phyloP scores from a whole-genome alignment of 2,888 invertebrate species.

The Copidosoma aretas region DNA sequence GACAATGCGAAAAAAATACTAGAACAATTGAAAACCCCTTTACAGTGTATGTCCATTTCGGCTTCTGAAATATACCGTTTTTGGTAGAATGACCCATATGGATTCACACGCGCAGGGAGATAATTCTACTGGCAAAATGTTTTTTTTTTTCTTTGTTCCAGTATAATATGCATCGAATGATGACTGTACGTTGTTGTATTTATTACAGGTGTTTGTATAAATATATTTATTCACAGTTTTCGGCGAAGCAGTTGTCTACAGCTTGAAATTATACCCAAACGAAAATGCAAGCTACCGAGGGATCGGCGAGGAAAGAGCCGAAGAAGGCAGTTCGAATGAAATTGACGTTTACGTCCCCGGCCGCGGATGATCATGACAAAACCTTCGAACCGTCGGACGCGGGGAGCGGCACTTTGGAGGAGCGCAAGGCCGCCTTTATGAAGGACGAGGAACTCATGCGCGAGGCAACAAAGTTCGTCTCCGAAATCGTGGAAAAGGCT shows the following conservation, averaged over 20 bases:
- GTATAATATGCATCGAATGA: too few species aligned
- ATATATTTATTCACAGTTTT: too few species aligned
- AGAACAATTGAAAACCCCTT: too few species aligned
- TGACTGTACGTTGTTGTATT: too few species aligned
- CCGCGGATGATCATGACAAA: slow-evolving; percentile 54
- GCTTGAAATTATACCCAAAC: background rate
- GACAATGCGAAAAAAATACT: too few species aligned
- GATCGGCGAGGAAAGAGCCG: background rate
- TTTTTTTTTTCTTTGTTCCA: too few species aligned
- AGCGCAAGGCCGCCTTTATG: slow-evolving; percentile 59
- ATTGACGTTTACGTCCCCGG: slow-evolving; percentile 51
- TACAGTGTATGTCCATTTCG: too few species aligned
- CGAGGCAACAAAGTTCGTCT: slow-evolving; percentile 63
- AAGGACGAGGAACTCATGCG: slow-evolving; percentile 63
- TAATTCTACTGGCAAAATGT: too few species aligned
- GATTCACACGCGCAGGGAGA: too few species aligned
- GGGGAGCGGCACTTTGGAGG: slow-evolving; percentile 47
- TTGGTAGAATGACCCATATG: too few species aligned
- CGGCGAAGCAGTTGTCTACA: background rate
- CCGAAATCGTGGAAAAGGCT: slow-evolving; percentile 63
- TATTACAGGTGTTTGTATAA: too few species aligned
- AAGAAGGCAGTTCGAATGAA: slow-evolving; percentile 48
- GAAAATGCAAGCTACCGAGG: background rate
- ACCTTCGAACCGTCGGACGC: slow-evolving; percentile 40
- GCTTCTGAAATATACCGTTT: too few species aligned